These are phyloP conservation scores for Rhimphoctona megacephalus DNA, from an alignment of 2,888 invertebrate species.

Conservation along the genomic window DNA sequence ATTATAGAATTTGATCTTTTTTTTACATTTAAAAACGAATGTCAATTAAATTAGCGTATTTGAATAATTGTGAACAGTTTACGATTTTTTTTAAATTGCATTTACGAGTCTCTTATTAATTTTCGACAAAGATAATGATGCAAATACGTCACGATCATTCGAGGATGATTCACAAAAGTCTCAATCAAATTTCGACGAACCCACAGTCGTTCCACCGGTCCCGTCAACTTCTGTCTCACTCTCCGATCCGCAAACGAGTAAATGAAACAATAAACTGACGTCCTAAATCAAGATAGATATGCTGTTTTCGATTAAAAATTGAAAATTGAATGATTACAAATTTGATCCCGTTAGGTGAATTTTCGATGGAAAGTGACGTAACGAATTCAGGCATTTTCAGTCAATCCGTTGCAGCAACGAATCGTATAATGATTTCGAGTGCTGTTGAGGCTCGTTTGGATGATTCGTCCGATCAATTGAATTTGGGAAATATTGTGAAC, in stretches of 20 bases:
- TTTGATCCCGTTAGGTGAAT: constrained; percentile 23
- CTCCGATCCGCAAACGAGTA: constrained; percentile 51
- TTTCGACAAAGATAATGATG: constrained; percentile 8
- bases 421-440: constrained; percentile 64
- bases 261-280: background rate
- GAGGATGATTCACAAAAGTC: constrained; percentile 21
- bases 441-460: constrained; percentile 60
- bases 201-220: constrained; percentile 1
- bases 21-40: background rate
- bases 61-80: background rate
- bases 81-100: background rate
- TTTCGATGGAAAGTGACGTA: constrained; percentile 45
- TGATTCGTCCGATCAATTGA: constrained; percentile 44
- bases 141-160: background rate
- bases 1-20: background rate
- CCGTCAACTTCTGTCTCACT: constrained; percentile 37
- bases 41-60: background rate
- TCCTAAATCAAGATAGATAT: background rate
- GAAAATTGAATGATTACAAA: background rate
- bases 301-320: background rate
- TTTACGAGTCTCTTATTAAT: background rate
- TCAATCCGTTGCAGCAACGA: constrained; percentile 37
- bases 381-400: constrained; percentile 55
- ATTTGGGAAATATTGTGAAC: constrained; percentile 57
- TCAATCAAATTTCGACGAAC: constrained; percentile 2